phyloP scores from a whole-genome alignment of 1,140 invertebrate genomes.

The Drosophila subobscura region DNA sequence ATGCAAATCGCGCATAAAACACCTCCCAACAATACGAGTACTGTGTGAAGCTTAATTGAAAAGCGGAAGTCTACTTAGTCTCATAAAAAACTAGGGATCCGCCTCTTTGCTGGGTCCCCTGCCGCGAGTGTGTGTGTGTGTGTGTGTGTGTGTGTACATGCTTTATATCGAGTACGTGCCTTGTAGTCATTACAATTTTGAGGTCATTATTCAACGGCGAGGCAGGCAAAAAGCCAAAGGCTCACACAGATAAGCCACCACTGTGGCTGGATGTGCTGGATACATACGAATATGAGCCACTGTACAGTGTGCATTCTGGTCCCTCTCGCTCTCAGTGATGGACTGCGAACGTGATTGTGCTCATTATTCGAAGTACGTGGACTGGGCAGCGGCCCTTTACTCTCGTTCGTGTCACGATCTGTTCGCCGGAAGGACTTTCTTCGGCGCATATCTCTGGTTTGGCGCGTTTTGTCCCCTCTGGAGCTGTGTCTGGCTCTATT shows the following conservation, averaged over 20 bases:
- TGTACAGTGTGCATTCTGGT: not conserved
- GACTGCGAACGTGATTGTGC: conserved; percentile 36
- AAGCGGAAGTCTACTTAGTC: conserved; percentile 77
- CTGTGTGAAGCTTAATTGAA: conserved; percentile 71
- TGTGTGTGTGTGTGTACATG: conserved; percentile 14
- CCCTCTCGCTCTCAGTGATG: conserved; percentile 16
- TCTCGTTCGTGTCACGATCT: conserved; percentile 19
- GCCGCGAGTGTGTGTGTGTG: no score
- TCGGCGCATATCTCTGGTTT: not conserved
- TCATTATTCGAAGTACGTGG: conserved; percentile 8
- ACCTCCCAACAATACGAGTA: conserved; percentile 67
- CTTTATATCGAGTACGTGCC: conserved; percentile 76
- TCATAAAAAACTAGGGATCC: conserved; percentile 33
- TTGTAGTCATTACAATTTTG: conserved; percentile 77
- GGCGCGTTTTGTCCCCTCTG: not conserved
- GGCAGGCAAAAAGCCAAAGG: conserved; percentile 46
- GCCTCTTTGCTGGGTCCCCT: not conserved
- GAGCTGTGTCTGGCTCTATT: conserved; percentile 15
- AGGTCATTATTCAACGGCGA: conserved; percentile 75
- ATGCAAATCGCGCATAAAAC: conserved; percentile 79
- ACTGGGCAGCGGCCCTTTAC: not conserved
- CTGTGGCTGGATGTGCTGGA: not conserved
- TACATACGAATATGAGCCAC: no score
- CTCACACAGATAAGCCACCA: conserved; percentile 32
- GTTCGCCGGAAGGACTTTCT: not conserved